These are phyloP conservation scores for Vireo griseus DNA, from an alignment of 2,797 vertebrate genomes.

Conservation along the genomic window DNA sequence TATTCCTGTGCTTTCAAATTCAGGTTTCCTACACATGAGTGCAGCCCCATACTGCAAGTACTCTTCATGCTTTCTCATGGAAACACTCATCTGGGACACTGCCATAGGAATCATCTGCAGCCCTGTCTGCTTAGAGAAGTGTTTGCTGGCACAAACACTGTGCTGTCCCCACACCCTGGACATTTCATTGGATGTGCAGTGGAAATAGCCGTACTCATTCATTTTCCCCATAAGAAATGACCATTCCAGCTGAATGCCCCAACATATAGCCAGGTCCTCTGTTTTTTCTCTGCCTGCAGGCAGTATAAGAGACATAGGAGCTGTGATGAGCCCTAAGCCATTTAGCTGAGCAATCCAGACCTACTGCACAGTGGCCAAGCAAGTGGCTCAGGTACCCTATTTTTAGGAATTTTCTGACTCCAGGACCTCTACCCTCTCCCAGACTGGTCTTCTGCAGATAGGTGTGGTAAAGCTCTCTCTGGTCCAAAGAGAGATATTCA, in stretches of 20 bases:
- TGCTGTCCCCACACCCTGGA: background rate
- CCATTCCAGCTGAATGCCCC: background rate
- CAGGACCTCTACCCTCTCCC: background rate
- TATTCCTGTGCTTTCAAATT: background rate
- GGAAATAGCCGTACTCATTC: background rate
- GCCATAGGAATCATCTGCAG: background rate
- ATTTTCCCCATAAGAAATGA: background rate
- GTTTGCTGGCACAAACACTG: background rate
- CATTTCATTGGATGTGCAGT: background rate
- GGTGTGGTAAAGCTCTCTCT: background rate
- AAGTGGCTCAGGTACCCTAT: fast-evolving
- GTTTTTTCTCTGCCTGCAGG: background rate
- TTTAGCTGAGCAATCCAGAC: background rate
- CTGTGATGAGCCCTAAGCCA: background rate
- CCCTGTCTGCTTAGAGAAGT: background rate
- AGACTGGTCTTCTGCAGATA: background rate
- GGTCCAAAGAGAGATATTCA: background rate
- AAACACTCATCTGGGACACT: background rate
- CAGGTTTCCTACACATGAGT: background rate
- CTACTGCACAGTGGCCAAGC: background rate
- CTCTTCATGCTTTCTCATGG: background rate
- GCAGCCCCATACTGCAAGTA: background rate
- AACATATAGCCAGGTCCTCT: background rate
- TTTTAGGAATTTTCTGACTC: background rate
- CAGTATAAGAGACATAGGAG: background rate